Evolutionary conservation across 2,888 invertebrate genomes (phyloP).

Genomic region (Macrosoma leucophasiata): DNA sequence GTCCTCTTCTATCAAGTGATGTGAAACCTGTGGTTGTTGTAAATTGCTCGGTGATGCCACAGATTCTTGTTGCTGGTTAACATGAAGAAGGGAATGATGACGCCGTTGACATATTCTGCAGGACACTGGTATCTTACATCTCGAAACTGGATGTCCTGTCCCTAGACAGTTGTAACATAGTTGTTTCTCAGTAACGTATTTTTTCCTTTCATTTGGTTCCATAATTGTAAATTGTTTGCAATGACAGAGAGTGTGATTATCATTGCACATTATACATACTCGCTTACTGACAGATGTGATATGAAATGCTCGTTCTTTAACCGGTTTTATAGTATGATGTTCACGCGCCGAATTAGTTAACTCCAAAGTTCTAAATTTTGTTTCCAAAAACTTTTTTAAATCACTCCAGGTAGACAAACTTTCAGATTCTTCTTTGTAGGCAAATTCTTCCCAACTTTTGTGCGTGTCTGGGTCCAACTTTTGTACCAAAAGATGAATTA

Average conservation of each 20-base stretch:
- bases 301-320: constrained; percentile 8
- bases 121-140: constrained; percentile 10
- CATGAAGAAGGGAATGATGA: no score
- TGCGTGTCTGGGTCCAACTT: constrained; percentile 25
- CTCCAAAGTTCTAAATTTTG: constrained; percentile 16
- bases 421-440: constrained; percentile 3
- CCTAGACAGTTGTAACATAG: constrained; percentile 13
- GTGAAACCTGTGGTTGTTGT: constrained; percentile 1
- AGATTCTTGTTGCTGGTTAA: constrained; percentile 9
- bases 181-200: constrained; percentile 4
- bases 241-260: constrained; percentile 15
- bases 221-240: constrained; percentile 6
- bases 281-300: constrained; percentile 10
- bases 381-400: constrained; percentile 12
- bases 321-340: background rate
- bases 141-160: constrained; percentile 9
- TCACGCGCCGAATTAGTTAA: constrained; percentile 9
- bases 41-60: constrained; percentile 5
- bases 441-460: constrained; percentile 20
- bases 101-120: constrained; percentile 11
- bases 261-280: constrained; percentile 1
- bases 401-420: constrained; percentile 13
- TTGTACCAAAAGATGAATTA: constrained; percentile 23
- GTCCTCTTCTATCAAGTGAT: constrained; percentile 1
- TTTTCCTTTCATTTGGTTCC: constrained; percentile 4